Evolutionary conservation across 1,140 invertebrate species (phyloP).

Genomic region (Drosophila yakuba): DNA sequence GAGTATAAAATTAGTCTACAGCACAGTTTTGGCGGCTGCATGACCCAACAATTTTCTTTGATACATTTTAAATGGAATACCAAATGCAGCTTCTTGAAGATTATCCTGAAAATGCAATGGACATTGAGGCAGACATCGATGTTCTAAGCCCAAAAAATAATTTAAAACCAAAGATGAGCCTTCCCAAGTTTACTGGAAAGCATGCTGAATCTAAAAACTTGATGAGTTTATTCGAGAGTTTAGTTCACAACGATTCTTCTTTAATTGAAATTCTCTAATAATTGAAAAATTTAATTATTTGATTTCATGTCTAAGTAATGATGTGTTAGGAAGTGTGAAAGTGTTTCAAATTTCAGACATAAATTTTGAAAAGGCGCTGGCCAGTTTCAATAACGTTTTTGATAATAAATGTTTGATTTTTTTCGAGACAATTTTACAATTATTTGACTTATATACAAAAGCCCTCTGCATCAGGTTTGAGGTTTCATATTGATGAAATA

Average conservation of each 20-base stretch:
- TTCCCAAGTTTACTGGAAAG: background rate
- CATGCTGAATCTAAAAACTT: background rate
- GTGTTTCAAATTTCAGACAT: background rate
- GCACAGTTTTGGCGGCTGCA: no score
- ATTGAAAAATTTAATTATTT: background rate
- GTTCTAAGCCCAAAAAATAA: no score
- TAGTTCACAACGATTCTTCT: background rate
- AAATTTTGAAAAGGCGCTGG: background rate
- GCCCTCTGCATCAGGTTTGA: no score
- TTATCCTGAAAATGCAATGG: no score
- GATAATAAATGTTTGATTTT: background rate
- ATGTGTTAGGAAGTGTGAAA: background rate
- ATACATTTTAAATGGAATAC: no score
- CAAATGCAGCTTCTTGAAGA: no score
- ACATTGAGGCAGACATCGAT: no score
- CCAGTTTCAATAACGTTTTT: background rate
- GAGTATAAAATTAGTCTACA: no score
- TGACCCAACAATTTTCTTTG: no score
- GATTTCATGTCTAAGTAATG: background rate
- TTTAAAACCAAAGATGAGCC: no score
- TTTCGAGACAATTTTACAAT: background rate
- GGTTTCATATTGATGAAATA: no score
- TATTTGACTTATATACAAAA: no score
- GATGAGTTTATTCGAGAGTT: background rate
- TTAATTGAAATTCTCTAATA: background rate